Conservation (phyloP, 2,888 invertebrate species). For the Drosophila neotestacea region DNA sequence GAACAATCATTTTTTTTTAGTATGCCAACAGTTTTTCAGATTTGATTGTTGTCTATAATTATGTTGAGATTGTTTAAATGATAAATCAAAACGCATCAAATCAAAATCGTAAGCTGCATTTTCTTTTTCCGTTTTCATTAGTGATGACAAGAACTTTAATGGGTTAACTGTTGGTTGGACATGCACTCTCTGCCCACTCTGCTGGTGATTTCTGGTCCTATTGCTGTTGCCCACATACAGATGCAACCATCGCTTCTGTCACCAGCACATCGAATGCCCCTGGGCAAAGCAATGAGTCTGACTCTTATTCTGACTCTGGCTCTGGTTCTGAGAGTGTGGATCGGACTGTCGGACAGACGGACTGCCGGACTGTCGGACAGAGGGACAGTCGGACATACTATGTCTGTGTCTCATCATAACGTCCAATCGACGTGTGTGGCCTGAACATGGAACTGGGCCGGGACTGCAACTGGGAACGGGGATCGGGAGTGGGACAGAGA, state of each 20-base stretch:
- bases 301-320: constrained; percentile 11
- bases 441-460: constrained; percentile 24
- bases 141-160: constrained; percentile 42
- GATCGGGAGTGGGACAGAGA: constrained; percentile 8
- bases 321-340: constrained; percentile 16
- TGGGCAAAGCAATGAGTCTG: constrained; percentile 32
- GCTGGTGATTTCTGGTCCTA: background rate
- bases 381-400: constrained; percentile 4
- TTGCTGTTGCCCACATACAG: constrained; percentile 40
- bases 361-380: constrained; percentile 8
- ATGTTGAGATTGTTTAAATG: constrained; percentile 7
- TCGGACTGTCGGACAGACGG: constrained; percentile 1
- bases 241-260: constrained; percentile 65
- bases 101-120: constrained; percentile 8
- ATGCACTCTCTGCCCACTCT: constrained; percentile 28
- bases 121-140: constrained; percentile 16
- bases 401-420: constrained; percentile 53
- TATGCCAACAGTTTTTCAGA: constrained; percentile 3
- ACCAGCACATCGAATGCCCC: constrained; percentile 56
- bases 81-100: constrained; percentile 19
- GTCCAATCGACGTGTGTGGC: constrained; percentile 66
- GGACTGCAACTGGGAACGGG: constrained; percentile 8
- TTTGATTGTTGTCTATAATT: constrained; percentile 12
- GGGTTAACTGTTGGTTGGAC: constrained; percentile 44
- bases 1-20: background rate